These are phyloP conservation scores for Propithecus coquereli DNA, from an alignment of 2,113 vertebrate genomes.

Conservation along the genomic window DNA sequence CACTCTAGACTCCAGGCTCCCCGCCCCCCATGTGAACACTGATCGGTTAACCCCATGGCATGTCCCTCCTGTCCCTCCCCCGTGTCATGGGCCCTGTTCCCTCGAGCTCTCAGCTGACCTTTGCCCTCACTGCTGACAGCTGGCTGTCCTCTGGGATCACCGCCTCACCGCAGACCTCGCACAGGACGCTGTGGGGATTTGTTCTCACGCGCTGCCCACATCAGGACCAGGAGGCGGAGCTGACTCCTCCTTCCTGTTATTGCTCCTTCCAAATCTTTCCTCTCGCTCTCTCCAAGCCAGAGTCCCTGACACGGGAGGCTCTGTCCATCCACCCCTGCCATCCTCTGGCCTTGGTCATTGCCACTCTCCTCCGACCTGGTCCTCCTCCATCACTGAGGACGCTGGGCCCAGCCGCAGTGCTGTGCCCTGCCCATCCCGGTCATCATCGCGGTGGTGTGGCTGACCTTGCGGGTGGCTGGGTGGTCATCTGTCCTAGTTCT, in stretches of 20 bases:
- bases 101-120: background rate
- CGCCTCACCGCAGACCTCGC: background rate
- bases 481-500: background rate
- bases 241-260: background rate
- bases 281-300: no score
- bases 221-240: no score
- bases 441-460: no score
- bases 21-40: background rate
- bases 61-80: background rate
- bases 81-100: no score
- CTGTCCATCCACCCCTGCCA: background rate
- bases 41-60: background rate
- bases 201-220: background rate
- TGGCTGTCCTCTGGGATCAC: background rate
- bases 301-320: background rate
- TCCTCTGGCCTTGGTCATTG: no score
- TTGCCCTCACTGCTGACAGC: background rate
- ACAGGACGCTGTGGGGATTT: background rate
- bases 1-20: background rate
- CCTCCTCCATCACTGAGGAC: background rate
- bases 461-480: background rate
- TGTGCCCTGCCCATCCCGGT: background rate
- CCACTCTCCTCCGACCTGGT: background rate
- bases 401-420: no score
- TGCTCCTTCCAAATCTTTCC: background rate